Conservation (phyloP, 2,113 vertebrate species). For the Engraulis encrasicolus region DNA sequence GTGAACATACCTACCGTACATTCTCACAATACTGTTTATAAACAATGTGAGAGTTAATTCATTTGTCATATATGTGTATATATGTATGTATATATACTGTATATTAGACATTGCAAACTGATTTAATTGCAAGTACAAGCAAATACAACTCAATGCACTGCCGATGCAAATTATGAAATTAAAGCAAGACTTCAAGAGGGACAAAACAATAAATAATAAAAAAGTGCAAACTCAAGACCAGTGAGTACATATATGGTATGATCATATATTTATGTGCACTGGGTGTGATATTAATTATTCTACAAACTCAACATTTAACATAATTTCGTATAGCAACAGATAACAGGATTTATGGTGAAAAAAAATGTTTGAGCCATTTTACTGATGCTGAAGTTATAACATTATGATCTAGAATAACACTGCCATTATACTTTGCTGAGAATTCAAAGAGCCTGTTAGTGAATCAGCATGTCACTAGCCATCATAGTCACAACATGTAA, state of each 20-base stretch:
- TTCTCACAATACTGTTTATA: constrained; percentile 9
- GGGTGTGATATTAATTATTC: background rate
- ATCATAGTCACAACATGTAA: constrained; percentile 77
- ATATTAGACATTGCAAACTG: constrained; percentile 20
- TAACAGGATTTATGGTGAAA: constrained; percentile 58
- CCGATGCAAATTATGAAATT: background rate
- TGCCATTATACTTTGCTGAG: background rate
- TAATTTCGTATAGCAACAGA: background rate
- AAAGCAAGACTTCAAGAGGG: background rate
- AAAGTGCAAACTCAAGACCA: constrained; percentile 35
- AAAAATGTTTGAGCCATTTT: constrained; percentile 62
- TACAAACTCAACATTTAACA: constrained; percentile 67
- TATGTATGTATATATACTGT: constrained; percentile 1
- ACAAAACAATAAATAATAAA: background rate
- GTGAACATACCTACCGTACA: constrained; percentile 1
- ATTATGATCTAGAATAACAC: constrained; percentile 5
- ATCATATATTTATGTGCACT: background rate
- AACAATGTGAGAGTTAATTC: background rate
- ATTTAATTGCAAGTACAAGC: constrained; percentile 18
- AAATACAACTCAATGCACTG: background rate
- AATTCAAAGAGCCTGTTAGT: constrained; percentile 58
- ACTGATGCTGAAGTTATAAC: no score
- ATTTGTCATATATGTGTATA: background rate
- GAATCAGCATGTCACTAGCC: constrained; percentile 65
- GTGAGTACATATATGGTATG: constrained; percentile 12